These are phyloP conservation scores for Sphenodon punctatus DNA, from an alignment of 2,797 vertebrate genomes.

Conservation along the genomic window DNA sequence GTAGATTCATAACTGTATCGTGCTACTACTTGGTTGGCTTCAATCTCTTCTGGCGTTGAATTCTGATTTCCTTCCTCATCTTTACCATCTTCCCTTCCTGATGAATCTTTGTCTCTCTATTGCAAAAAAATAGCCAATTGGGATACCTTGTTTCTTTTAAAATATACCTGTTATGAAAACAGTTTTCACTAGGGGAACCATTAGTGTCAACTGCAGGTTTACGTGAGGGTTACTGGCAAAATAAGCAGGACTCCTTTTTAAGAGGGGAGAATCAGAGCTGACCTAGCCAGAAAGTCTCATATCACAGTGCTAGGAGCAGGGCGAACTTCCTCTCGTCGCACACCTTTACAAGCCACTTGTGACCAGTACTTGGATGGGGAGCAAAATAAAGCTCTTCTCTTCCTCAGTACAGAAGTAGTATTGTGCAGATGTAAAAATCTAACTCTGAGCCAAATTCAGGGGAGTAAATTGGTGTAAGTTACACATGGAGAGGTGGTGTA, in stretches of 20 bases:
- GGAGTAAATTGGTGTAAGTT: neutral
- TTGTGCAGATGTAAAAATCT: too few species aligned
- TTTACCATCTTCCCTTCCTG: neutral
- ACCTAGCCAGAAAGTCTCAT: neutral
- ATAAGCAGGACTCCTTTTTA: neutral
- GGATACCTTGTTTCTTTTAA: neutral
- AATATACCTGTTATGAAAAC: too few species aligned
- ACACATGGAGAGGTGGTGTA: too few species aligned
- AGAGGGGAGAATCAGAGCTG: too few species aligned
- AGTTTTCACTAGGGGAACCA: neutral
- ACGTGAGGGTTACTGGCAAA: neutral
- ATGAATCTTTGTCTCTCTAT: constrained; percentile 68
- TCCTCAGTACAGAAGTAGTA: too few species aligned
- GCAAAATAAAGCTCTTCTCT: too few species aligned
- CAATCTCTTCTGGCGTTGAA: neutral
- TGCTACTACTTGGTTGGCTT: constrained; percentile 77
- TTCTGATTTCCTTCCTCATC: constrained; percentile 60
- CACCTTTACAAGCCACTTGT: too few species aligned
- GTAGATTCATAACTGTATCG: constrained; percentile 84
- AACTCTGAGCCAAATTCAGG: neutral
- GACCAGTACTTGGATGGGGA: too few species aligned
- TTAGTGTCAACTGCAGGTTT: neutral
- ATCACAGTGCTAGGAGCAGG: neutral
- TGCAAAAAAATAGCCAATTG: constrained; percentile 20
- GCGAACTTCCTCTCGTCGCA: neutral